Conservation (phyloP, 2,113 vertebrate genomes). For the Leucosticte australis region DNA sequence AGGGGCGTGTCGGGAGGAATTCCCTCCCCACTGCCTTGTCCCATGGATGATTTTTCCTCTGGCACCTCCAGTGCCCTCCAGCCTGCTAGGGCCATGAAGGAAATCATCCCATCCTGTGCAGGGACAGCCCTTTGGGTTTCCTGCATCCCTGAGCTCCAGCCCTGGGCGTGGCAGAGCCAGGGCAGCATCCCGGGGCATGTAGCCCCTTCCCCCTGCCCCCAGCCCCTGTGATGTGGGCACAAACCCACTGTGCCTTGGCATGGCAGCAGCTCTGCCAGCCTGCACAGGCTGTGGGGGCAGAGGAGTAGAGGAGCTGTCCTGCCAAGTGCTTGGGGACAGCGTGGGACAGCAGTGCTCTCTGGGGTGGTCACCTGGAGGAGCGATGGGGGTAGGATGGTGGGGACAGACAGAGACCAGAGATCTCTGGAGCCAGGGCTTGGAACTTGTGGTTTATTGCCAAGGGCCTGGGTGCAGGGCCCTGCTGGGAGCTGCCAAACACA, state of each 20-base stretch:
- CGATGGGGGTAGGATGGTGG: too few species aligned
- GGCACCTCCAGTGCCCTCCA: background rate
- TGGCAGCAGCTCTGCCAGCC: background rate
- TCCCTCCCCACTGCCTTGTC: background rate
- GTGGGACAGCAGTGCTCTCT: background rate
- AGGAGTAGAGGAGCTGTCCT: background rate
- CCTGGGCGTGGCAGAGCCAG: accelerated
- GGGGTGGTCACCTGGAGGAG: accelerated
- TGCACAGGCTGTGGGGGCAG: accelerated
- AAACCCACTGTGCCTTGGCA: accelerated
- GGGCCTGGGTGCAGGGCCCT: too few species aligned
- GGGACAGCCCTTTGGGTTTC: background rate
- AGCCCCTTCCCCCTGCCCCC: background rate
- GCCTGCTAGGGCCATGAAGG: background rate
- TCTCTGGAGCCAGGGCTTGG: too few species aligned
- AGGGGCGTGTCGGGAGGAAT: background rate
- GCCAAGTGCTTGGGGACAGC: accelerated
- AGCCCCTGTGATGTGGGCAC: accelerated
- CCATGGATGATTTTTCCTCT: background rate
- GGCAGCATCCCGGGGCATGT: accelerated
- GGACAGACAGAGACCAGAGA: too few species aligned
- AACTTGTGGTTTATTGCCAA: too few species aligned
- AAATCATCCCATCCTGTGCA: too few species aligned
- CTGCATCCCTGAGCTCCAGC: background rate
- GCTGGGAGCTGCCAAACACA: too few species aligned